Percentiles rank a stretch among this genome's conserved stretches.
Conservation (phyloP, 2,113 vertebrate genomes). For the Python bivittatus region DNA sequence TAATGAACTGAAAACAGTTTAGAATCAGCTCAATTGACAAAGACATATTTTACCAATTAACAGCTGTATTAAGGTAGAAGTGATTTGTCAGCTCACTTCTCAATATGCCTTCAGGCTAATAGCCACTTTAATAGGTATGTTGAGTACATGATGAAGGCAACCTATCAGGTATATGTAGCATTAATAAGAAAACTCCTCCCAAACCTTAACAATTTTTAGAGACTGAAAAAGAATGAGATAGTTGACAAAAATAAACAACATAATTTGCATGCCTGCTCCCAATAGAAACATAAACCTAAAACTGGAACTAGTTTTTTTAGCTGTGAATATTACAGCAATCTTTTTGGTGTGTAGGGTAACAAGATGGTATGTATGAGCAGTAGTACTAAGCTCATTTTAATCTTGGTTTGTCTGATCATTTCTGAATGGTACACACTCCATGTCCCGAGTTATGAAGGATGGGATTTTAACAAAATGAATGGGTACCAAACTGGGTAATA, state of each 20-base stretch:
- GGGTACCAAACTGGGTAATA: background rate
- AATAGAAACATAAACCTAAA: background rate
- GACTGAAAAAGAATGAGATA: constrained; percentile 2
- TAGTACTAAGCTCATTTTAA: background rate
- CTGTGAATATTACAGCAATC: background rate
- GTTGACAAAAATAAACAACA: constrained; percentile 13
- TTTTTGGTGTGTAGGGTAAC: background rate
- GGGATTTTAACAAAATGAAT: background rate
- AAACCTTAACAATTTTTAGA: background rate
- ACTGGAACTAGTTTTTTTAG: background rate
- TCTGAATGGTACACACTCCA: background rate
- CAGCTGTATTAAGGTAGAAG: constrained; percentile 52
- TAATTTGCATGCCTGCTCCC: background rate
- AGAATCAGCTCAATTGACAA: constrained; percentile 49
- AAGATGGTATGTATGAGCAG: too few species aligned
- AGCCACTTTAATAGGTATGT: constrained; percentile 35
- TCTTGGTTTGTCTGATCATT: background rate
- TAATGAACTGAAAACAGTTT: constrained; percentile 59
- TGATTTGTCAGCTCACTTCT: constrained; percentile 39
- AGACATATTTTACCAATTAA: constrained; percentile 54
- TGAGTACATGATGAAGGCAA: background rate
- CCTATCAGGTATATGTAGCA: constrained; percentile 21
- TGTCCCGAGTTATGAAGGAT: too few species aligned
- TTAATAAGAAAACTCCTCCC: constrained; percentile 24
- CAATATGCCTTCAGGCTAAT: constrained; percentile 46